A percentile compares a stretch with the other conserved stretches of the same genome.
Conservation (phyloP, 2,888 invertebrate genomes). For the Psylliodes chrysocephalus region DNA sequence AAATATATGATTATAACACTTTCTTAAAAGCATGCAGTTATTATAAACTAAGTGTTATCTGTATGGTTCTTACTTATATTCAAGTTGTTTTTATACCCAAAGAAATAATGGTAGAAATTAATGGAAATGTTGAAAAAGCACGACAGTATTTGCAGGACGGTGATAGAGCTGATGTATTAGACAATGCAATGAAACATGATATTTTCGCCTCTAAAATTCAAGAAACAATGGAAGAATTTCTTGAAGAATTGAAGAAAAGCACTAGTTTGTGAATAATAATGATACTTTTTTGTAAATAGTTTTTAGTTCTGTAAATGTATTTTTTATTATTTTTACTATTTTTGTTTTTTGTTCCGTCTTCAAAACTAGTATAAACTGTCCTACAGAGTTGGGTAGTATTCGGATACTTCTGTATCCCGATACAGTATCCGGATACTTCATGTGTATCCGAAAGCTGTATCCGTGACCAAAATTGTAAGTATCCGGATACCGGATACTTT, state of each 20-base stretch:
- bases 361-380: too few relatives aligned
- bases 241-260: slow-evolving; percentile 6
- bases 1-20: slow-evolving; percentile 42
- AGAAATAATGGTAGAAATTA: slow-evolving; percentile 42
- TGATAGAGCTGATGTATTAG: slow-evolving; percentile 38
- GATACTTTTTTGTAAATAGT: too few relatives aligned
- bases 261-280: neutral
- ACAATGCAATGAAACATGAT: slow-evolving; percentile 10
- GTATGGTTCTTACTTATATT: slow-evolving; percentile 39
- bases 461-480: too few relatives aligned
- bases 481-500: too few relatives aligned
- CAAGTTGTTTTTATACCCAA: slow-evolving; percentile 38
- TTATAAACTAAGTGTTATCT: slow-evolving; percentile 42
- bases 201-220: slow-evolving; percentile 11
- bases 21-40: slow-evolving; percentile 45
- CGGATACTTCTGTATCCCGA: too few relatives aligned
- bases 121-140: slow-evolving; percentile 39
- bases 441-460: too few relatives aligned
- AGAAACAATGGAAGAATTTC: slow-evolving; percentile 32
- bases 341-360: too few relatives aligned
- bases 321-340: too few relatives aligned
- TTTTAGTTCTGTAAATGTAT: too few relatives aligned
- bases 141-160: slow-evolving; percentile 35
- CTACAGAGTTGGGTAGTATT: too few relatives aligned
- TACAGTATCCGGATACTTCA: too few relatives aligned